Evolutionary conservation across 2,888 invertebrate species (phyloP), one percentile per base, ranked within the genome.

Genomic region (Danaus chrysippus): DNA sequence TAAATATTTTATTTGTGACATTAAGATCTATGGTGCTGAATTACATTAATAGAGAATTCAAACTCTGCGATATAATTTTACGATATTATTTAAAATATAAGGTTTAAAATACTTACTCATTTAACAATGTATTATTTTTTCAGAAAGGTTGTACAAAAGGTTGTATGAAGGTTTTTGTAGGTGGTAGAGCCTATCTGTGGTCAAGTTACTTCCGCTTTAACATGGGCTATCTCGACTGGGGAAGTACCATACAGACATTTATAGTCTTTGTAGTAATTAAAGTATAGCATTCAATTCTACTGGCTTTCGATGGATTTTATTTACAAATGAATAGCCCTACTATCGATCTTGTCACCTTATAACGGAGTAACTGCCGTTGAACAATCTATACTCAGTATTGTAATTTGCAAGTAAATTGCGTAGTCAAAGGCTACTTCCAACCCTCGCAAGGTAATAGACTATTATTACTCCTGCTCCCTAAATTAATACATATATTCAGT

Each of bases 361-460:
- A 46, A 60, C 15, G 41, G 55, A 55, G 59, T 59, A 62, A 60
- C 55, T 63, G 64, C 64, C 62, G 58, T 64, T 64, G 64, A 64
- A 13, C 44, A 42, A 19, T 52, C 54, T 59, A 44, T 63, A 56
- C 59, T 58, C 68, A 49, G 49, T 61, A 70, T 69, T 69, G 68
- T 70, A 65, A 68, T 66, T 70, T 68, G 69, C 66, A 70, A 72
- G 70, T 72, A 68, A 65, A 60, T 59, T 62, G 60, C 61, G 66
- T 69, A 67, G 68, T 70, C 70, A 68, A 49, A 49, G 46, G 49
- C 49, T 8, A n/a, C n/a, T n/a, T n/a, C n/a, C 15, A 34, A 34
- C 15, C 10, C 17, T 49, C 9, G 10, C 17, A 5, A 49, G 17
- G 1, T 49, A 49, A 49, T 49, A 49, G 17, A 49, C 17, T 49